Evolutionary conservation across 2,797 vertebrate species (phyloP).

Genomic region (Hylomyscus alleni): DNA sequence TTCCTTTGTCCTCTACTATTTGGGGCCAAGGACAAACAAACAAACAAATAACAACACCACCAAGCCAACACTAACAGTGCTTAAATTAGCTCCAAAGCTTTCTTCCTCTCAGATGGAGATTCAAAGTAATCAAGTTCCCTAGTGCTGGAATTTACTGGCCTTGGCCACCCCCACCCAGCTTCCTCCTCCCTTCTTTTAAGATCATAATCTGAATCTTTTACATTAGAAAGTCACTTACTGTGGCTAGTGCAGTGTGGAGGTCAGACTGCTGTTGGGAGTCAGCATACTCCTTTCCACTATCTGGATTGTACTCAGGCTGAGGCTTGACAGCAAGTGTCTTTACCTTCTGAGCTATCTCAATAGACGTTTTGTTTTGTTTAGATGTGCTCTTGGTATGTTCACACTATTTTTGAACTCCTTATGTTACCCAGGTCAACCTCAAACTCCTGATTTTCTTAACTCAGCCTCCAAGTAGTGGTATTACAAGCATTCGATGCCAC

Average conservation of each 20-base stretch:
- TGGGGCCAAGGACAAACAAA: slow-evolving; percentile 3
- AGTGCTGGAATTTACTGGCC: not conserved
- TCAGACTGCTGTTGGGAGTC: not conserved
- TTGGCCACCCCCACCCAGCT: not conserved
- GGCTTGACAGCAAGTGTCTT: not conserved
- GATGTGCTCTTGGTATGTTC: not conserved
- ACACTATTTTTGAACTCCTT: not conserved
- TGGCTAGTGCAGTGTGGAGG: not conserved
- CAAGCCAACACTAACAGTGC: slow-evolving; percentile 13
- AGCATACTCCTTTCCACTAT: not conserved
- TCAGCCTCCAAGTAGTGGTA: not conserved
- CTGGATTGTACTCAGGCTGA: not conserved
- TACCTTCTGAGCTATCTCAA: not conserved
- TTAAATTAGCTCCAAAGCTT: slow-evolving; percentile 38
- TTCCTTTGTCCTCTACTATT: slow-evolving; percentile 58
- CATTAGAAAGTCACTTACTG: not conserved
- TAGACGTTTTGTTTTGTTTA: not conserved
- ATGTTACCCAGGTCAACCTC: not conserved
- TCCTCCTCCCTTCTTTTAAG: not conserved
- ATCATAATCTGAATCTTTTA: not conserved
- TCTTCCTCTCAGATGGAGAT: slow-evolving; percentile 31
- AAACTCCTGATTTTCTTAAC: not conserved
- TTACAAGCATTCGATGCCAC: not conserved
- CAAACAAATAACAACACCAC: not conserved
- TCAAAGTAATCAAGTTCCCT: slow-evolving; percentile 27